Evolutionary conservation across 2,113 vertebrate genomes (phyloP).

Genomic region (Ameiurus melas): DNA sequence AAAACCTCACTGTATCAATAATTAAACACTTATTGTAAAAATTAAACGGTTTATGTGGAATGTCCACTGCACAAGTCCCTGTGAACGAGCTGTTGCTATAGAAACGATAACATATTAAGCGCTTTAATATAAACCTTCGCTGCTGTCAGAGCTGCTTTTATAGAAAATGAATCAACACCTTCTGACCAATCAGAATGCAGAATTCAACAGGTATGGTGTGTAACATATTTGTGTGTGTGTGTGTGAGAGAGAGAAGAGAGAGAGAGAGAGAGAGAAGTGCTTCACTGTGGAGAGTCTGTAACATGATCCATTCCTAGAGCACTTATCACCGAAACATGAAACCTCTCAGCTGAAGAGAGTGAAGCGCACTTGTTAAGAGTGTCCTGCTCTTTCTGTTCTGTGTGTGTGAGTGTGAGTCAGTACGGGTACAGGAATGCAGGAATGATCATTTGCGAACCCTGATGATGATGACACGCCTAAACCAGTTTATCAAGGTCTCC

Average conservation of each 20-base stretch:
- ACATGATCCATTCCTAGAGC: slow-evolving; percentile 2
- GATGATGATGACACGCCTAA: background rate
- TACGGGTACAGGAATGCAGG: background rate
- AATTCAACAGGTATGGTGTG: background rate
- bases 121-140: background rate
- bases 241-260: too few relatives aligned
- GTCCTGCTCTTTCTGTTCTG: too few relatives aligned
- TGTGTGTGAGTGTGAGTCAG: background rate
- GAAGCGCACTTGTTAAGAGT: background rate
- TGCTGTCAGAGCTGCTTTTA: background rate
- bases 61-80: background rate
- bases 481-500: slow-evolving; percentile 15
- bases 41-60: background rate
- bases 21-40: background rate
- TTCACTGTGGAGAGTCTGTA: background rate
- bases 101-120: background rate
- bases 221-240: background rate
- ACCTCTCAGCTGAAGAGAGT: slow-evolving; percentile 11
- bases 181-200: background rate
- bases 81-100: background rate
- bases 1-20: background rate
- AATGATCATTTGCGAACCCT: background rate
- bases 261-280: background rate
- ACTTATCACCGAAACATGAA: background rate
- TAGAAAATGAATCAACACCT: background rate